Evolutionary conservation across 2,888 invertebrate genomes (phyloP), one percentile per base, ranked within the genome.

Genomic region (Merodon equestris): DNA sequence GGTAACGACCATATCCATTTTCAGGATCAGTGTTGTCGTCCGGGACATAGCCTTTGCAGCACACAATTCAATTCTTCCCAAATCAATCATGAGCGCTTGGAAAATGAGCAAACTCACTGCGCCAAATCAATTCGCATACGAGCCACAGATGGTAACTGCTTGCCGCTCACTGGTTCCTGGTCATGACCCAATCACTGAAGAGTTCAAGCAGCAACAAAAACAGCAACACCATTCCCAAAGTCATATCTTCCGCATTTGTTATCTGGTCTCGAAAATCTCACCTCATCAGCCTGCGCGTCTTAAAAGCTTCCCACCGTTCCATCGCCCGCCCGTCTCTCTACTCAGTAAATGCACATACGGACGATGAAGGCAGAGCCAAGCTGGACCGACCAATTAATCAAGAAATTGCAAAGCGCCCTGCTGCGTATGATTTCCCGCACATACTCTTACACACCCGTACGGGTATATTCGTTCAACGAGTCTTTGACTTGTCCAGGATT

Each of bases 391-490:
- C 74, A 79, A 79, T 79, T 79, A 79, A 79, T 79, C 79, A 79
- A 79, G 79, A 79, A 79, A 79, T 79, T 79, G 79, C 74, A 79
- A 79, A 60, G 79, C 68, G 36, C 57, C 79, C 79, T 64, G 79
- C 79, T 74, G 74, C 74, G 79, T 79, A 68, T 58, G 73, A 58
- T 58, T 73, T 60, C 58, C 63, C 51, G 60, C 40, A 10, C 53
- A 27, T 27, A 7, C n/a, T n/a, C n/a, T n/a, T 4, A 27, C 7
- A 27, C 57, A 9, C 40, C 5, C 40, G 12, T 18, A 44, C 54
- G 50, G 2, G 54, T 54, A 44, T 58, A 66, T 15, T 7, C 51
- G 34, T 51, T 50, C 36, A 19, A 57, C 51, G 58, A 54, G n/a
- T 36, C 36, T 38, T 40, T 38, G 40, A 53, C 19, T 47, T 42